A percentile compares a stretch with the other conserved stretches of the same genome.
Conservation (phyloP, 2,888 invertebrate species). For the Synergus gifuensis region DNA sequence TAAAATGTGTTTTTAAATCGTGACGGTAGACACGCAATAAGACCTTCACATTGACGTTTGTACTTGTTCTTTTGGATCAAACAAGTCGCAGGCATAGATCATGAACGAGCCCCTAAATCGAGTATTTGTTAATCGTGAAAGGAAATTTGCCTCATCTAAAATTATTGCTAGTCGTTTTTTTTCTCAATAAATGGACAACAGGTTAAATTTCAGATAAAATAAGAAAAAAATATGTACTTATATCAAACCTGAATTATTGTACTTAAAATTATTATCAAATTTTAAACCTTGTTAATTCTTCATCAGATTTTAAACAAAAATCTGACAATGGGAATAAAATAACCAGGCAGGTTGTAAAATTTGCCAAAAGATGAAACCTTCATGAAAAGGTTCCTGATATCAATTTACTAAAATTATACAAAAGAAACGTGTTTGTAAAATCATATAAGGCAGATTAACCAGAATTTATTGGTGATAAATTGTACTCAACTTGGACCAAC, state of each 20-base stretch:
- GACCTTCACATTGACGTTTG: constrained; percentile 7
- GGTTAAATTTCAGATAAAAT: not conserved
- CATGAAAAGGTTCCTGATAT: not conserved
- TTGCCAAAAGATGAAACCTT: not conserved
- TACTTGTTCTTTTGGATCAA: not conserved
- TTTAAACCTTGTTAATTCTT: not conserved
- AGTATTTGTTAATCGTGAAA: constrained; percentile 34
- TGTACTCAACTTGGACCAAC: constrained; percentile 7
- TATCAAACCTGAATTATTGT: too few species aligned
- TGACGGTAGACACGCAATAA: not conserved
- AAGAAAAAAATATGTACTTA: not conserved
- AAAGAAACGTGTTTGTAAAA: constrained; percentile 17
- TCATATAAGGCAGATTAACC: constrained; percentile 11
- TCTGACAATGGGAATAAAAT: not conserved
- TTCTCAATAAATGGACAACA: not conserved
- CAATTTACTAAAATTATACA: constrained; percentile 1
- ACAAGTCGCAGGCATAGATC: not conserved
- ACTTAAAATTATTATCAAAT: too few species aligned
- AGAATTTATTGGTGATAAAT: constrained; percentile 26
- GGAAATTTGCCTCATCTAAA: not conserved
- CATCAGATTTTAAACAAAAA: not conserved
- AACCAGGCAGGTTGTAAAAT: not conserved
- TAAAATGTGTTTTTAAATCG: not conserved
- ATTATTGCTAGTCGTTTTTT: constrained; percentile 13
- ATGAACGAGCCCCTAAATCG: constrained; percentile 10